Conservation (phyloP, 2,113 vertebrate genomes). For the Nesoenas mayeri region DNA sequence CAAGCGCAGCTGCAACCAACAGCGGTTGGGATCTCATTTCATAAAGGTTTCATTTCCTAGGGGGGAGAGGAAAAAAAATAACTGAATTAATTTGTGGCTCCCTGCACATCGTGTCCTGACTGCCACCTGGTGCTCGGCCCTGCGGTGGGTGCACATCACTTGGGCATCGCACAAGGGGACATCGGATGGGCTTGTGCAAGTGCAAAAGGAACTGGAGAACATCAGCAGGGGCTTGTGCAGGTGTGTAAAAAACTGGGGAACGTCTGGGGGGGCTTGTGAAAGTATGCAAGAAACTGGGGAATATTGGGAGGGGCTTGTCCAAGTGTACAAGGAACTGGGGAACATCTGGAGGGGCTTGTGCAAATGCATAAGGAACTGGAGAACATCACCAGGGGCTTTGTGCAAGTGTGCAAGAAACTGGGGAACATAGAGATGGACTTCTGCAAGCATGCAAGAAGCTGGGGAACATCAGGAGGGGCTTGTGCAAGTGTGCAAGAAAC, state of each 20-base stretch:
- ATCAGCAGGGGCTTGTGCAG: too few species aligned
- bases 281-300: accelerated
- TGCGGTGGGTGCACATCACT: neutral
- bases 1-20: neutral
- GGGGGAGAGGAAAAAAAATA: accelerated
- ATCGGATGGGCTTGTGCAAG: neutral
- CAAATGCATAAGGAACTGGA: accelerated
- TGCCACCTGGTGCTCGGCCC: neutral
- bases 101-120: accelerated
- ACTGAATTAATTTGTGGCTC: accelerated
- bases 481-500: accelerated
- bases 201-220: too few species aligned
- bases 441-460: accelerated
- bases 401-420: accelerated
- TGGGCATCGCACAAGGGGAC: too few species aligned
- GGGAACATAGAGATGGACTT: accelerated
- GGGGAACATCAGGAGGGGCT: accelerated
- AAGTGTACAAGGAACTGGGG: accelerated
- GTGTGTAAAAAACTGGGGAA: accelerated
- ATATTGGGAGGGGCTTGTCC: too few species aligned
- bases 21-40: accelerated
- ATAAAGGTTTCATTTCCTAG: neutral
- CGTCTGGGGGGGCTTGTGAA: neutral
- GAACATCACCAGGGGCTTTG: too few species aligned
- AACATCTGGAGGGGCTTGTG: too few species aligned